phyloP scores from a whole-genome alignment of 92 coral and sea anemone genomes.

The Muricea muricata region DNA sequence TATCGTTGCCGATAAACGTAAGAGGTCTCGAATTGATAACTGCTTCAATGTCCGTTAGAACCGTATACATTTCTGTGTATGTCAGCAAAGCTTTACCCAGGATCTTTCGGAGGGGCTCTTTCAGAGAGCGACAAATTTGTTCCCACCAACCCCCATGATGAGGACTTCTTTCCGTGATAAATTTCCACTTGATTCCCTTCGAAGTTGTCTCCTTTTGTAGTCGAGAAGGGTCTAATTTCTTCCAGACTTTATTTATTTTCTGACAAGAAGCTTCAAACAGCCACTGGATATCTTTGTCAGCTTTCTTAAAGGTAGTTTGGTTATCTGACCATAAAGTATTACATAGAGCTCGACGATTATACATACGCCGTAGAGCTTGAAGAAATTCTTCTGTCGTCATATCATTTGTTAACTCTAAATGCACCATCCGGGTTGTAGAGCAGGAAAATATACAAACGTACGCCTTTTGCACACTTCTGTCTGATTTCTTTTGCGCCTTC shows the following conservation, averaged over 20 bases:
- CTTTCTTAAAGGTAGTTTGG: slow-evolving; percentile 46
- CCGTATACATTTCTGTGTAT: slow-evolving; percentile 41
- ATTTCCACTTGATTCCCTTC: slow-evolving; percentile 47
- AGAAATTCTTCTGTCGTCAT: slow-evolving; percentile 56
- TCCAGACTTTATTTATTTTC: slow-evolving; percentile 5
- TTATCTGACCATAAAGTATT: slow-evolving; percentile 61
- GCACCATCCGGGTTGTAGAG: slow-evolving; percentile 41
- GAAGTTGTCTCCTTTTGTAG: slow-evolving; percentile 29
- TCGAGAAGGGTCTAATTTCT: slow-evolving; percentile 6
- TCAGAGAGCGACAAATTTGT: no score
- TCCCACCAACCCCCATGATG: no score
- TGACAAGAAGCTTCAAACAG: slow-evolving; percentile 7
- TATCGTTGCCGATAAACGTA: slow-evolving; percentile 37
- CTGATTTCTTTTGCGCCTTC: neutral
- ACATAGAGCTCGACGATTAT: slow-evolving; percentile 42
- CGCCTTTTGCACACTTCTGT: neutral
- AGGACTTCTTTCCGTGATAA: slow-evolving; percentile 40
- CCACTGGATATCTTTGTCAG: slow-evolving; percentile 22
- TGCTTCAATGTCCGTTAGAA: slow-evolving; percentile 49
- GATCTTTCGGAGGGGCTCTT: slow-evolving; percentile 37
- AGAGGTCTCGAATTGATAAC: slow-evolving; percentile 48
- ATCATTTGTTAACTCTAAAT: slow-evolving; percentile 48
- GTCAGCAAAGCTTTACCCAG: slow-evolving; percentile 37
- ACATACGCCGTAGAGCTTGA: slow-evolving; percentile 56
- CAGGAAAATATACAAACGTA: slow-evolving; percentile 55